Percentiles rank a stretch among this genome's conserved stretches.
These are phyloP conservation scores for Cataglyphis cursor DNA, from an alignment of 2,888 invertebrate species.

Conservation along the genomic window DNA sequence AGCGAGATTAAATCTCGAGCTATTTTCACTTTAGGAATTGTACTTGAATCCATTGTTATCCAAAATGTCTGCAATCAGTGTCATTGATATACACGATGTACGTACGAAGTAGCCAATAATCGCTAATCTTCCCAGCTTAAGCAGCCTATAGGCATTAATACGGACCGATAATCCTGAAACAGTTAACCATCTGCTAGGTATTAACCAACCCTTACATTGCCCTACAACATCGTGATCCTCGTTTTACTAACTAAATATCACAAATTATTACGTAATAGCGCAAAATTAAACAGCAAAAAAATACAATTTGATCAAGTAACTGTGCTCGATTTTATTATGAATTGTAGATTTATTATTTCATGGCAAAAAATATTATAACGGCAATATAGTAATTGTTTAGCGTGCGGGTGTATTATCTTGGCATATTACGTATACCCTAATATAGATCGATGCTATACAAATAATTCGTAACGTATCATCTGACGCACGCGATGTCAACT, in stretches of 20 bases:
- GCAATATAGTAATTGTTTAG: neutral
- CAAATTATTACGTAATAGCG: neutral
- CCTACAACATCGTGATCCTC: neutral
- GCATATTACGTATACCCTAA: slow-evolving; percentile 26
- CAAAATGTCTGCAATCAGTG: slow-evolving; percentile 32
- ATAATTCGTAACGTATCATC: slow-evolving; percentile 39
- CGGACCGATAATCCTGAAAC: slow-evolving; percentile 37
- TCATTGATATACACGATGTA: slow-evolving; percentile 3
- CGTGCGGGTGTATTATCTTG: neutral
- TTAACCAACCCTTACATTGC: slow-evolving; percentile 23
- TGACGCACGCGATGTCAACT: slow-evolving; percentile 46
- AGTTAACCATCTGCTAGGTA: slow-evolving; percentile 52
- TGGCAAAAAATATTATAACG: neutral
- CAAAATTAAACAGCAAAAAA: neutral
- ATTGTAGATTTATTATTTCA: neutral
- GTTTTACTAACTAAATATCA: slow-evolving; percentile 31
- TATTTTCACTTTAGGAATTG: slow-evolving; percentile 18
- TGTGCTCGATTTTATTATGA: neutral
- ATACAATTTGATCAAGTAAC: neutral
- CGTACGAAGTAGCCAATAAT: slow-evolving; percentile 38
- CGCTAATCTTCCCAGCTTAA: slow-evolving; percentile 39
- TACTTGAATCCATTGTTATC: slow-evolving; percentile 28
- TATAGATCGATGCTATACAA: slow-evolving; percentile 39
- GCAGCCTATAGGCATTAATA: slow-evolving; percentile 40
- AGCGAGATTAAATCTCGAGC: slow-evolving; percentile 24